Percentiles rank a stretch among this genome's conserved stretches.
Conservation (phyloP, 2,888 invertebrate species). For the Quadroppia sp. region DNA sequence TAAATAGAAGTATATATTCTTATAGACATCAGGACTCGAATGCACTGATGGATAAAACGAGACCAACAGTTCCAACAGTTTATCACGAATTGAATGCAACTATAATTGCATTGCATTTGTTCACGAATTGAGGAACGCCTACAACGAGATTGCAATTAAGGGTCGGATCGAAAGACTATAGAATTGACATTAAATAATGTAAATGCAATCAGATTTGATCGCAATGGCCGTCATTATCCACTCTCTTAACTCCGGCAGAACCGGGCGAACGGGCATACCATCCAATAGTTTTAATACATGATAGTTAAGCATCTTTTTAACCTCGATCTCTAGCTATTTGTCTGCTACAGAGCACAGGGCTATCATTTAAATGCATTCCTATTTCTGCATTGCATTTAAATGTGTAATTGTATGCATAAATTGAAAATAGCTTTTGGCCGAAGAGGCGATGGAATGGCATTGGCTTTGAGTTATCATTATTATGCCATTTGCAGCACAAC, state of each 20-base stretch:
- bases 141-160: not conserved
- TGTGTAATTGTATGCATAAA: conserved; percentile 4
- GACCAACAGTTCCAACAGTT: not conserved
- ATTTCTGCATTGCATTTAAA: conserved; percentile 4
- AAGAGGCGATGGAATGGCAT: conserved; percentile 9
- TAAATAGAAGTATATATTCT: conserved; percentile 16
- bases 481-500: conserved; percentile 19
- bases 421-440: conserved; percentile 1
- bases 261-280: not conserved
- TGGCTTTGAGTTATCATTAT: conserved; percentile 1
- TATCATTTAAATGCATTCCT: conserved; percentile 16
- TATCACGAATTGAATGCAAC: not conserved
- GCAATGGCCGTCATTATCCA: conserved; percentile 11
- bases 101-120: conserved; percentile 24
- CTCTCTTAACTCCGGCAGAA: conserved; percentile 13
- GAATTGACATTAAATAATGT: conserved; percentile 26
- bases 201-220: conserved; percentile 23
- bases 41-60: conserved; percentile 28
- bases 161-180: not conserved
- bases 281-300: not conserved
- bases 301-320: conserved; percentile 15
- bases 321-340: conserved; percentile 18
- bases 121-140: conserved; percentile 26
- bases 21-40: not conserved
- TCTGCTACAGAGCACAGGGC: not conserved